Base-by-base conservation (phyloP, 2,888 invertebrate species). In the Anarsia innoxiella region DNA sequence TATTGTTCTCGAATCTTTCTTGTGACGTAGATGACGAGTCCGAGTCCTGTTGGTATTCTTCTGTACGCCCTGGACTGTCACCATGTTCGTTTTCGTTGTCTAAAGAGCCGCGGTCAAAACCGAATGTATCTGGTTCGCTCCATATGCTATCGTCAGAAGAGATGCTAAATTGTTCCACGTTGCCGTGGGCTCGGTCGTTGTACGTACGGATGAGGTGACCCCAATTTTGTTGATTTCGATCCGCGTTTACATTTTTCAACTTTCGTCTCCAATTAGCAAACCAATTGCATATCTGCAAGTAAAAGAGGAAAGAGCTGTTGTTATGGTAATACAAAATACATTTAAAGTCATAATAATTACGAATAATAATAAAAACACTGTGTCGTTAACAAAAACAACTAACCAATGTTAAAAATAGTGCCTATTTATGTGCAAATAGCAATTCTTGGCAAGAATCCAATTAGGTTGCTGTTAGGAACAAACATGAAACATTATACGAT, bases 221-320 rank as follows among this genome's bases (percentile, higher is more conserved):
- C 92, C 92, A 92, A 0, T 92, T 91, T 53, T 88, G 88, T 52
- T 89, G 88, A 42, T 89, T 88, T 32, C 88, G 87, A 55, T 92
- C 90, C 27, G 86, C 86, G 45, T 91, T 91, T 0, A 91, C 91
- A 61, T 92, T 92, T 72, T 92, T 92, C 39, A 93, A 71, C 65
- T 93, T 93, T 53, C 93, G 76, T 41, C 93, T 83, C 93, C 93
- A 93, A 58, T 93, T 93, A n/a, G 93, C 93, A 64, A 93, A 93
- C 93, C 93, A 93, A 68, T 93, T 93, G 56, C 91, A 91, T 39
- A 91, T 90, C 90, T 90, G 73, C 32, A 72, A 74, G 41, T 23
- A 45, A 16, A 47, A n/a, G n/a, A n/a, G n/a, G n/a, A n/a, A n/a
- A n/a, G n/a, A n/a, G n/a, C n/a, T n/a, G 19, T 19, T 19, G 3